Base-by-base conservation (phyloP, 2,113 vertebrate genomes). In the Coregonus clupeaformis region DNA sequence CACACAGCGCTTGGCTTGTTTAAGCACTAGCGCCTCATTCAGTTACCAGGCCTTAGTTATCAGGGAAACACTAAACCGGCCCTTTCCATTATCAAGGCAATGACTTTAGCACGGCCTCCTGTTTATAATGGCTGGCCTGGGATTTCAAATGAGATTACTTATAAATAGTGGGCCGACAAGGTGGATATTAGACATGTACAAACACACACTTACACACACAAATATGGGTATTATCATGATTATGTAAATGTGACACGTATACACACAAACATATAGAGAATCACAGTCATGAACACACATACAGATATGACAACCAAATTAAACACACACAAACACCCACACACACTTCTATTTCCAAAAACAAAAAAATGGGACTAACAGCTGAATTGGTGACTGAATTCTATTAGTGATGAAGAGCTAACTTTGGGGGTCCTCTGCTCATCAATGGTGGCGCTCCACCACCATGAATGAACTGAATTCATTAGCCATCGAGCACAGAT, bases 381-480 rank as follows among this genome's bases (percentile, higher is more conserved):
- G 87, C 90, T 92, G 89, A 79, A 87, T 86, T 87, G 89, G 83
- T 52, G 49, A 18, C 49, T 91, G 89, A 90, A 88, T 92, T 89
- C 70, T 91, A 90, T 91, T 90, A 89, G 88, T 80, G 82, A 85
- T 89, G 90, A 91, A 85, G 86, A 89, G 87, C 89, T 89, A 89
- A 89, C 85, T 89, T 89, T 86, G 87, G 16, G 36, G 90, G 90
- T 90, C 91, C 89, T 89, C 89, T 91, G 87, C 89, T 92, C 89
- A 90, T 92, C 89, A 91, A 87, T 90, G 88, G 89, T 81, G 88
- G 85, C 82, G 82, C 88, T 86, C 84, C 73, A 74, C 86, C 82
- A 82, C 79, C 86, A 88, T 89, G 89, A 92, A 92, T 91, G 89
- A 86, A 82, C 86, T 90, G 89, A 91, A 92, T 92, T 92, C 89